phyloP scores from a whole-genome alignment of 2,797 vertebrate species.

The Enteromius treurensis region DNA sequence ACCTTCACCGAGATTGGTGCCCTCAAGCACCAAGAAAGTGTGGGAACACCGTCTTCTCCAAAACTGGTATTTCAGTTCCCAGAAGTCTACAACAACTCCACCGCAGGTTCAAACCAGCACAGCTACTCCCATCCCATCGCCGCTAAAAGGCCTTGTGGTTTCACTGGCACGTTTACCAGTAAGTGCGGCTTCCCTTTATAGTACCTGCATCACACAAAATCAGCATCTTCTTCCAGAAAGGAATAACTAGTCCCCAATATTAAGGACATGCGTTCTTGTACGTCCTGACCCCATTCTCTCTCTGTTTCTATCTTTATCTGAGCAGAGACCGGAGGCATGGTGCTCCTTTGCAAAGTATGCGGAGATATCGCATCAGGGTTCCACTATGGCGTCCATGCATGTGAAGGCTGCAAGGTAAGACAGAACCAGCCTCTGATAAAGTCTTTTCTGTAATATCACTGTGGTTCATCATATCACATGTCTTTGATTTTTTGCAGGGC shows the following conservation, averaged over 20 bases:
- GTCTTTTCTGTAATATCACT: constrained; percentile 25
- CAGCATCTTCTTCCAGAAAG: constrained; percentile 2
- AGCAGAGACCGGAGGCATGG: constrained; percentile 82
- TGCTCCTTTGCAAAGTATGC: constrained; percentile 84
- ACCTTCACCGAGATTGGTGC: constrained; percentile 82
- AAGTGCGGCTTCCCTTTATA: constrained; percentile 52
- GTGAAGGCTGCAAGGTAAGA: constrained; percentile 84
- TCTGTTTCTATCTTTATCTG: constrained; percentile 50
- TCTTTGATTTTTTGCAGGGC: constrained; percentile 67
- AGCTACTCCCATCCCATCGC: constrained; percentile 73
- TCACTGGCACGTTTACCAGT: constrained; percentile 82
- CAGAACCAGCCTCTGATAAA: neutral
- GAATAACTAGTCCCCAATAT: neutral
- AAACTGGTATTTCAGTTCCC: constrained; percentile 85
- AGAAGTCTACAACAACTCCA: constrained; percentile 72
- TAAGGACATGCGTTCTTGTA: neutral
- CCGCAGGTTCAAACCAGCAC: constrained; percentile 66
- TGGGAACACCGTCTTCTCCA: constrained; percentile 71
- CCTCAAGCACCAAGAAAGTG: constrained; percentile 69
- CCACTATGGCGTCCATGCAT: constrained; percentile 85
- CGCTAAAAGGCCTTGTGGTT: constrained; percentile 75
- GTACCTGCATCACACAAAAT: neutral
- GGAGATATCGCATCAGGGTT: constrained; percentile 85
- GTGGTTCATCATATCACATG: neutral
- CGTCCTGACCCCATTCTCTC: constrained; percentile 13